Conservation (phyloP, 2,797 vertebrate species). For the Pangasius djambal region DNA sequence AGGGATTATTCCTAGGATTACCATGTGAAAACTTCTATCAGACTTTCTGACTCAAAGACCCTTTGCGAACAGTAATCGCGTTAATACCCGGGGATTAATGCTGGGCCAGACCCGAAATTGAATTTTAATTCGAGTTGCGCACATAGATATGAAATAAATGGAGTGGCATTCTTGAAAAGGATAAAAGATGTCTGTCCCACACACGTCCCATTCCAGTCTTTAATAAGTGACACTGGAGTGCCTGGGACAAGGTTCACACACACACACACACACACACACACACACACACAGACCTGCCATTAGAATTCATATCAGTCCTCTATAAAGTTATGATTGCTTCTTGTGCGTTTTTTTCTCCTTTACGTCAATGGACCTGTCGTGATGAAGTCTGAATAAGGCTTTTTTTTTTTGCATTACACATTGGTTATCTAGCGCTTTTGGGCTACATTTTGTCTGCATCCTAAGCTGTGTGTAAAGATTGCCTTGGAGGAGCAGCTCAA, state of each 20-base stretch:
- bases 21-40: constrained; percentile 84
- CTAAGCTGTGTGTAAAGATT: constrained; percentile 47
- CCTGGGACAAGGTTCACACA: neutral
- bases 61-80: constrained; percentile 75
- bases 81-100: constrained; percentile 79
- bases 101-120: constrained; percentile 70
- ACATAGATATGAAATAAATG: constrained; percentile 82
- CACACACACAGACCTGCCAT: neutral
- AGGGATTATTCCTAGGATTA: constrained; percentile 87
- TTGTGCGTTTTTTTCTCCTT: neutral
- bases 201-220: constrained; percentile 45
- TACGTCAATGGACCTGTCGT: neutral
- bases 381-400: neutral
- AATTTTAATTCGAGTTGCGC: constrained; percentile 73
- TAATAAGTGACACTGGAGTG: constrained; percentile 38
- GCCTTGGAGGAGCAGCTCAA: constrained; percentile 54
- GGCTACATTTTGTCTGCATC: constrained; percentile 10
- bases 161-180: constrained; percentile 53
- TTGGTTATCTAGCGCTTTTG: constrained; percentile 5
- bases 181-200: constrained; percentile 53
- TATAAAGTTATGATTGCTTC: neutral
- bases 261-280: neutral
- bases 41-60: constrained; percentile 85
- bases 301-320: neutral
- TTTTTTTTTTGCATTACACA: constrained; percentile 5